phyloP scores from a whole-genome alignment of 2,888 invertebrate genomes.

The Drosophila greeni region DNA sequence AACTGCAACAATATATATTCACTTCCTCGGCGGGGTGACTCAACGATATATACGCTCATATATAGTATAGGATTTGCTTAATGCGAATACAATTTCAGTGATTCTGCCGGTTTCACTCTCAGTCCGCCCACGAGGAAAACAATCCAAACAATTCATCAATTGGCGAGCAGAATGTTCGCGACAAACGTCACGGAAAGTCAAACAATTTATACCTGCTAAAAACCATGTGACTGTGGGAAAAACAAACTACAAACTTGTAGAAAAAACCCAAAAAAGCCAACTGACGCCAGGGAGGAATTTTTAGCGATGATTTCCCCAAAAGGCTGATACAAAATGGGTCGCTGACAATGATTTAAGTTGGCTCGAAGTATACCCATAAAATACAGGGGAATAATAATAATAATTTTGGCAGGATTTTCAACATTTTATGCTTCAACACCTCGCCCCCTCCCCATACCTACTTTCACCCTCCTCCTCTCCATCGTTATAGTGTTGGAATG shows the following conservation, averaged over 20 bases:
- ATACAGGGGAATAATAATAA: slow-evolving; percentile 2
- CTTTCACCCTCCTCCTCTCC: background rate
- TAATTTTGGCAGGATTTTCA: slow-evolving; percentile 8
- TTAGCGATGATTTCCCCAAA: slow-evolving; percentile 2
- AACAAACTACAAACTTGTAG: slow-evolving; percentile 15
- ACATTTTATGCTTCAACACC: slow-evolving; percentile 16
- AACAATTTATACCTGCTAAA: slow-evolving; percentile 12
- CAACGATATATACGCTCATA: slow-evolving; percentile 8
- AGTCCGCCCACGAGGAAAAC: slow-evolving; percentile 24
- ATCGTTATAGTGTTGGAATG: slow-evolving; percentile 40
- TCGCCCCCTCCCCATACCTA: background rate
- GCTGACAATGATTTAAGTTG: background rate
- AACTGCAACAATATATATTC: slow-evolving; percentile 30
- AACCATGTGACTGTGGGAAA: slow-evolving; percentile 34
- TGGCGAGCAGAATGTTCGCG: slow-evolving; percentile 40
- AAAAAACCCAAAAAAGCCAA: background rate
- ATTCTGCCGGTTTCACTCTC: slow-evolving; percentile 25
- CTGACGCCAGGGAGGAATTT: background rate
- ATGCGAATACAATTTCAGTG: slow-evolving; percentile 51
- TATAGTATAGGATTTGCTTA: slow-evolving; percentile 5
- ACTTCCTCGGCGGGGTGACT: slow-evolving; percentile 35
- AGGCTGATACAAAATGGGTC: slow-evolving; percentile 2
- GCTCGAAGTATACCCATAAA: background rate
- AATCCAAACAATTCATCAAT: slow-evolving; percentile 52
- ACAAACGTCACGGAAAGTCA: slow-evolving; percentile 60